These are phyloP conservation scores for Blastobasis adustella DNA, from an alignment of 2,888 invertebrate species.

Conservation along the genomic window DNA sequence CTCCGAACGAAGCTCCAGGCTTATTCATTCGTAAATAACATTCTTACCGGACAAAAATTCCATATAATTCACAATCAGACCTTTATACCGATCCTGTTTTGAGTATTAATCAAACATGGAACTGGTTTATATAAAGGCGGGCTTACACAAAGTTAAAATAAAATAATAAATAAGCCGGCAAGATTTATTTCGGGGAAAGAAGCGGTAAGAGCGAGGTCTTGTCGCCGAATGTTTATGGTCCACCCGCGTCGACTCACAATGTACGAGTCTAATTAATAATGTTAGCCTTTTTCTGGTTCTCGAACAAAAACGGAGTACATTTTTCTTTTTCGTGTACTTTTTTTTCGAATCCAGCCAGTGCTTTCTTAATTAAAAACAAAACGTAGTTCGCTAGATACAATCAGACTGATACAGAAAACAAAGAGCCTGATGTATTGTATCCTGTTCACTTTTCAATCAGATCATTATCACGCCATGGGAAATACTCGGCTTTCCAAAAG, in stretches of 20 bases:
- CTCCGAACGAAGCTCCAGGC: conserved; percentile 26
- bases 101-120: conserved; percentile 65
- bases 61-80: conserved; percentile 62
- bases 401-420: conserved; percentile 3
- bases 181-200: conserved; percentile 66
- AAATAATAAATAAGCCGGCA: conserved; percentile 70
- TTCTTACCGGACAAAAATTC: conserved; percentile 58
- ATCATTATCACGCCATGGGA: conserved; percentile 47
- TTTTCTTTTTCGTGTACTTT: neutral
- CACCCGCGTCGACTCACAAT: conserved; percentile 51
- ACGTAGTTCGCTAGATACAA: conserved; percentile 20
- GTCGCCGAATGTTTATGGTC: conserved; percentile 63
- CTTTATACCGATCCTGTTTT: conserved; percentile 50
- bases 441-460: conserved; percentile 33
- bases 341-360: neutral
- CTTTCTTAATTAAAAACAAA: conserved; percentile 22
- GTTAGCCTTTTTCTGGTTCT: conserved; percentile 33
- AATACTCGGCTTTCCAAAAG: conserved; percentile 40
- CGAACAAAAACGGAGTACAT: neutral
- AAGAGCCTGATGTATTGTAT: conserved; percentile 35
- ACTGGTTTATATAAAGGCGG: conserved; percentile 66
- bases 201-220: conserved; percentile 59
- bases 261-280: conserved; percentile 63
- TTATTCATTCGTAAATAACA: conserved; percentile 56
- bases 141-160: conserved; percentile 53